Percentiles rank a stretch among this genome's conserved stretches.
phyloP scores from a whole-genome alignment of 2,888 invertebrate species.

The Drepanosiphum platanoidis region DNA sequence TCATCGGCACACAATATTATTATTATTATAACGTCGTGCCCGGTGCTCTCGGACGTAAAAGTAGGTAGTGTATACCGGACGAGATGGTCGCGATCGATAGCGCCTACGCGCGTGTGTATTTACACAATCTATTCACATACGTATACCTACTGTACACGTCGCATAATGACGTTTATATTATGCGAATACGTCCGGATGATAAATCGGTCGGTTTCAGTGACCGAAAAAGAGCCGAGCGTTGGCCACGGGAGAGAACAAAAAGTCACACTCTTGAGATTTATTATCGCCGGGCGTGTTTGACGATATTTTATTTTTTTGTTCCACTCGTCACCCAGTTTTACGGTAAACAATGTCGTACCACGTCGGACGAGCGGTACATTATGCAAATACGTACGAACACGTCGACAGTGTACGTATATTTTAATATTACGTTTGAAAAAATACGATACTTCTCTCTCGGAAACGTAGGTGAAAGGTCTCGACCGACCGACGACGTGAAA shows the following conservation, averaged over 20 bases:
- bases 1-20: no score
- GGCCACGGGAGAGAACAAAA: not conserved
- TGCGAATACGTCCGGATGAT: not conserved
- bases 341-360: not conserved
- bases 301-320: not conserved
- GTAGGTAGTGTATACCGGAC: no score
- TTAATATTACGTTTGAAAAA: not conserved
- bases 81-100: no score
- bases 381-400: not conserved
- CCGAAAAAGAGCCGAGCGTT: not conserved
- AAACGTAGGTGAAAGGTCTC: slow-evolving; percentile 22
- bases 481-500: not conserved
- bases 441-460: not conserved
- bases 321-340: slow-evolving; percentile 22
- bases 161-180: no score
- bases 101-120: no score
- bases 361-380: not conserved
- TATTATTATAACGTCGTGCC: no score
- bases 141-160: no score
- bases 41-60: no score
- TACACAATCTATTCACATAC: no score
- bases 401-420: not conserved
- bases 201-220: not conserved
- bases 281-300: slow-evolving; percentile 14
- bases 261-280: slow-evolving; percentile 13